Base-by-base conservation (phyloP, 1,140 invertebrate species). In the Cataglyphis hispanica region DNA sequence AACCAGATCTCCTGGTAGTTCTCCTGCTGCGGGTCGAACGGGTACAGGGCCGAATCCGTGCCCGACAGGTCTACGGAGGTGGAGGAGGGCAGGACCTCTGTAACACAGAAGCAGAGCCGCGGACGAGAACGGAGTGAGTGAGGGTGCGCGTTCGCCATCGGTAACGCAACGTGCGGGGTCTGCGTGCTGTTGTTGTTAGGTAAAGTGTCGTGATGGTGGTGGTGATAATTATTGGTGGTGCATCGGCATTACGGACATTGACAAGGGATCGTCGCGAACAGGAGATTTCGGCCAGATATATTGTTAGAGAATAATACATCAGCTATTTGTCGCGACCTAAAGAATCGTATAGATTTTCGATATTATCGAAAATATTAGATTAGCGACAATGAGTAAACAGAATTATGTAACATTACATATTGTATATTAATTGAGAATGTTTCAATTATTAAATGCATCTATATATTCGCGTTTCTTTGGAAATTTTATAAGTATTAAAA, bases 1-100 rank as follows among this genome's bases (percentile, higher is more conserved):
- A 95, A 95, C 95, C 95, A 96, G 91, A 95, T 93, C 91, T 95
- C 95, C 90, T 94, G 94, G 92, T 95, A 95, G 92, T 93, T 95
- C 88, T 95, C 95, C 91, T 95, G 93, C 84, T 93, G 94, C 88
- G 95, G 93, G 91, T 96, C 95, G 93, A 94, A 95, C 77, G 95
- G 94, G 94, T 95, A 95, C 88, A 96, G 94, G 94, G 95, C 95
- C 89, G 95, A 95, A 88, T 96, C 95, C 91, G 95, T 95, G 92
- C 95, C 95, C 90, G 95, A 95, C 91, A 95, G 94, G 91, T 96
- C 95, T 93, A 95, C 90, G 91, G 94, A 93, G 93, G 93, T 94
- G 93, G 92, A 93, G 61, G 93, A 93, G 93, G 95, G 95, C 93
- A 95, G 94, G 93, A 94, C 92, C 94, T 96, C 96, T 96, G 96